Evolutionary conservation across 2,888 invertebrate species (phyloP), one percentile per base, ranked within the genome.

Genomic region (Drosophila niveifrons): DNA sequence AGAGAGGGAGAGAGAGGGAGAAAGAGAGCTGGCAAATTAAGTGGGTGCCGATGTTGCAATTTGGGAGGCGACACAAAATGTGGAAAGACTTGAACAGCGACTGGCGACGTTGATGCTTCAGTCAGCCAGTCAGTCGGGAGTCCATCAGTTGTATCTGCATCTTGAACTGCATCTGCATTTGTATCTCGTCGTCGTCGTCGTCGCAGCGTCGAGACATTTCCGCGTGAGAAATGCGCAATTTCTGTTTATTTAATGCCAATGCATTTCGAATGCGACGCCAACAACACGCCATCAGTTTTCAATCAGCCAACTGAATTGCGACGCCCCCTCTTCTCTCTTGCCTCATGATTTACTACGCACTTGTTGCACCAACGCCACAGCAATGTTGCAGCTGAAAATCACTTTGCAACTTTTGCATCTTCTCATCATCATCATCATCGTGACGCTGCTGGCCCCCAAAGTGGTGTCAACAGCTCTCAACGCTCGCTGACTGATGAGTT

Each of bases 391-490:
- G 75, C 64, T 73, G 62, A 70, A 86, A 88, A 83, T 90, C 90
- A 88, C 84, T 85, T 90, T 75, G 84, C 88, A 89, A 85, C 87
- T 90, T 89, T 86, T 81, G 90, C 78, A 86, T 83, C 89, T 66
- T 75, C 72, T 90, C 89, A 84, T 23, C 23, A 23, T 73, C 72
- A 63, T 66, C 75, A 71, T 90, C 89, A 84, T 23, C 23, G 6
- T 73, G 74, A 63, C 53, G 69, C 66, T 86, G 69, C 66, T 86
- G 89, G 77, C 86, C 88, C 88, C 89, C 90, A 88, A 89, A 89
- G 90, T 85, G 90, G 82, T 90, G 89, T 88, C 90, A 90, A 89
- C 87, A 90, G 83, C 76, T 80, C 75, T 68, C 80, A 57, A 61
- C 56, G 44, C 72, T 23, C 36, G 72, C 78, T 88, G 89, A 90